Conservation (phyloP, 2,113 vertebrate genomes). For the Rhinolophus sinicus region DNA sequence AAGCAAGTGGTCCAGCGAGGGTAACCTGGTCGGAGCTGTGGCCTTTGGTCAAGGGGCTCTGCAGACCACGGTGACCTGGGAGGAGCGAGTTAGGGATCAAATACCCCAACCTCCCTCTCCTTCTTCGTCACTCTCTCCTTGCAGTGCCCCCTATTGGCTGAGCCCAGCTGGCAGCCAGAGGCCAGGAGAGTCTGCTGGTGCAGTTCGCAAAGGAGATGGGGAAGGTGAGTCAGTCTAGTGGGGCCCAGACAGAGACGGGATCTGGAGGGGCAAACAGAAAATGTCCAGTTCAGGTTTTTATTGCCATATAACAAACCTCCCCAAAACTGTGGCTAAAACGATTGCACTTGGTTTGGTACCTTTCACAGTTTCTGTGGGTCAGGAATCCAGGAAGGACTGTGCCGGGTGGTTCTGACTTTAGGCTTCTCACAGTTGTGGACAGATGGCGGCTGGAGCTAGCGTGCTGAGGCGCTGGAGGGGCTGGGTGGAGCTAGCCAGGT, state of each 20-base stretch:
- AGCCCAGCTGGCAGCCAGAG: background rate
- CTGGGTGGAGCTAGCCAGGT: too few relatives aligned
- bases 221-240: background rate
- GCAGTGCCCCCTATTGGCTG: background rate
- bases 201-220: accelerated
- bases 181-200: background rate
- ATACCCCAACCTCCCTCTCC: accelerated
- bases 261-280: background rate
- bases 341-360: accelerated
- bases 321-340: accelerated
- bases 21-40: background rate
- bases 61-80: background rate
- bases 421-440: background rate
- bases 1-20: background rate
- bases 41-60: background rate
- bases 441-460: background rate
- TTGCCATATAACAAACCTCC: background rate
- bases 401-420: accelerated
- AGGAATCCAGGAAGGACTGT: background rate
- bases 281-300: background rate
- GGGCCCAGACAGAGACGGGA: background rate
- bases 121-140: background rate
- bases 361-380: background rate
- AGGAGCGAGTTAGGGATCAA: background rate
- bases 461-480: background rate